Percentiles rank a stretch among this genome's conserved stretches.
phyloP scores from a whole-genome alignment of 2,113 vertebrate species.

The Pterocles gutturalis region DNA sequence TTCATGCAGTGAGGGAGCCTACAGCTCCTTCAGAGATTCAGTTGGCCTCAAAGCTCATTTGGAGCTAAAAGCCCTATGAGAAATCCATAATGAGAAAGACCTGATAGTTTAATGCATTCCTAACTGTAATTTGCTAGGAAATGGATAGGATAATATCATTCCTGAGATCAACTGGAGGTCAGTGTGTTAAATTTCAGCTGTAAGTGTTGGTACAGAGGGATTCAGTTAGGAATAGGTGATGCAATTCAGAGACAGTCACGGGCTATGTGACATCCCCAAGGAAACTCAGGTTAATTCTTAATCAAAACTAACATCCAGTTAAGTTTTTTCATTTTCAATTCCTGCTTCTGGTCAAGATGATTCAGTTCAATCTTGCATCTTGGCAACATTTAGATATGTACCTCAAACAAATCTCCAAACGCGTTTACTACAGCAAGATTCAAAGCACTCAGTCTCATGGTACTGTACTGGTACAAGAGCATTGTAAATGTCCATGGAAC shows the following conservation, averaged over 20 bases:
- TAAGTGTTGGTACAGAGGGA: neutral
- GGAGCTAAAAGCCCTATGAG: slow-evolving; percentile 42
- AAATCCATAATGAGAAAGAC: slow-evolving; percentile 39
- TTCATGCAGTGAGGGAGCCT: neutral
- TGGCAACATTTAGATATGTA: neutral
- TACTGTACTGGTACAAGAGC: too few species aligned
- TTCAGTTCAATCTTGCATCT: neutral
- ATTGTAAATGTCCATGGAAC: neutral
- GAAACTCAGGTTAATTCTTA: neutral
- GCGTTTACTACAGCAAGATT: neutral
- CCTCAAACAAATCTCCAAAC: neutral
- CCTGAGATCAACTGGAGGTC: neutral
- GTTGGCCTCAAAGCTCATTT: slow-evolving; percentile 44
- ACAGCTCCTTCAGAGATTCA: slow-evolving; percentile 16
- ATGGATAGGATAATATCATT: slow-evolving; percentile 18
- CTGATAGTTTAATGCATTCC: slow-evolving; percentile 43
- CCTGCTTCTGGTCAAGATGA: neutral
- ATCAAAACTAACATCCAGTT: neutral
- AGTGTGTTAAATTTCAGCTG: neutral
- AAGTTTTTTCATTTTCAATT: neutral
- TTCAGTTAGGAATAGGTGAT: neutral
- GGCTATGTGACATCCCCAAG: neutral
- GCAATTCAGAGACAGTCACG: neutral
- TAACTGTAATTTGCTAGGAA: slow-evolving; percentile 25
- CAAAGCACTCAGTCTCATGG: neutral